Percentiles rank a stretch among this genome's conserved stretches.
phyloP scores from a whole-genome alignment of 2,113 vertebrate genomes.

The Hymenochirus boettgeri region DNA sequence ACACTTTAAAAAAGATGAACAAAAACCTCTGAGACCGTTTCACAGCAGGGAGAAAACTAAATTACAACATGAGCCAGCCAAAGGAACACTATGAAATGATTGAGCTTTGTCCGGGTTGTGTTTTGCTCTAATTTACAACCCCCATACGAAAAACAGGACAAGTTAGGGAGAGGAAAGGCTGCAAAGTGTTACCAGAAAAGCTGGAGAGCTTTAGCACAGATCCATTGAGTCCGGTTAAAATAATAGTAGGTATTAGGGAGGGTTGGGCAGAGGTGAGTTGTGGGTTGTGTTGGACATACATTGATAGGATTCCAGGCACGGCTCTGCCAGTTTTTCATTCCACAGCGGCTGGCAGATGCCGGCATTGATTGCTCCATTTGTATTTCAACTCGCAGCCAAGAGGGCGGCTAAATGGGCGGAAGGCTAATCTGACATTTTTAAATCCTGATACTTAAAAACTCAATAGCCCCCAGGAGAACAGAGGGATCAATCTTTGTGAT shows the following conservation, averaged over 20 bases:
- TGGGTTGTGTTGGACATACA: neutral
- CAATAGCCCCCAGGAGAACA: slow-evolving; percentile 42
- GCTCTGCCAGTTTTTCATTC: slow-evolving; percentile 33
- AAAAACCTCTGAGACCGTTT: no score
- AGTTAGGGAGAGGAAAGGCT: no score
- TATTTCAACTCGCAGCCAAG: slow-evolving; percentile 15
- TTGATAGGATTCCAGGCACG: slow-evolving; percentile 21
- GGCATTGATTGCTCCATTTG: slow-evolving; percentile 30
- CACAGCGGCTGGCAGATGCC: slow-evolving; percentile 37
- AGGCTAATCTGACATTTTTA: slow-evolving; percentile 51
- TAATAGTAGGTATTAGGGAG: neutral
- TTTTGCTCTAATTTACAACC: no score
- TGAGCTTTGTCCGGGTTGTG: no score
- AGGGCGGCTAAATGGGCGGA: slow-evolving; percentile 5
- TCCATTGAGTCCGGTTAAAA: neutral
- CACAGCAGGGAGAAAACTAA: no score
- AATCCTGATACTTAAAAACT: slow-evolving; percentile 47
- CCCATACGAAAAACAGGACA: no score
- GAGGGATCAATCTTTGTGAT: slow-evolving; percentile 42
- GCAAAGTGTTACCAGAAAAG: no score
- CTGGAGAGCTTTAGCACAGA: no score
- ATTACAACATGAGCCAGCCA: no score
- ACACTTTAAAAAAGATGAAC: no score
- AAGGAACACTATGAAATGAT: no score
- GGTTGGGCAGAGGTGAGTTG: neutral